These are phyloP conservation scores for Colius striatus DNA, from an alignment of 2,113 vertebrate genomes.

Conservation along the genomic window DNA sequence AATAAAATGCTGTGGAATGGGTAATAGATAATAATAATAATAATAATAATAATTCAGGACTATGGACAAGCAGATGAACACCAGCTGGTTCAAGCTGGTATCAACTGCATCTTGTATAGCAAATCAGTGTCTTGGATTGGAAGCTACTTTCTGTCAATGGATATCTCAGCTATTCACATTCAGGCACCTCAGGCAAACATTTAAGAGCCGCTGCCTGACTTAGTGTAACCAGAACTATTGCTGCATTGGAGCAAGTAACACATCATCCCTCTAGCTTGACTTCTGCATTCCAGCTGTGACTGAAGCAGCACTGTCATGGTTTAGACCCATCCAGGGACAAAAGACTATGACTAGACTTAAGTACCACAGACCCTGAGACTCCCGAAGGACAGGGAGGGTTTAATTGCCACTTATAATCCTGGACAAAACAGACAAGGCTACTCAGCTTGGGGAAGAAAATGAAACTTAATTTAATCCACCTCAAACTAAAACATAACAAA, in stretches of 20 bases:
- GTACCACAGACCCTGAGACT: too few relatives aligned
- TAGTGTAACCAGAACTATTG: neutral
- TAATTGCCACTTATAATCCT: too few relatives aligned
- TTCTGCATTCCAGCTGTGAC: neutral
- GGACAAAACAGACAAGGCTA: too few relatives aligned
- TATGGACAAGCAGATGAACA: neutral
- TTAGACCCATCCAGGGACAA: too few relatives aligned
- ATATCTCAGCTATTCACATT: neutral
- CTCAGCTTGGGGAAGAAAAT: too few relatives aligned
- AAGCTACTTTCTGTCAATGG: neutral
- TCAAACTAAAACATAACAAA: too few relatives aligned
- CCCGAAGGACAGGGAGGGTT: too few relatives aligned
- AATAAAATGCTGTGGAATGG: neutral
- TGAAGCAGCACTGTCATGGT: too few relatives aligned
- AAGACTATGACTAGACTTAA: too few relatives aligned
- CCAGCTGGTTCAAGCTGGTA: neutral
- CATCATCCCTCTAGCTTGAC: neutral
- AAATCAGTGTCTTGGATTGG: neutral
- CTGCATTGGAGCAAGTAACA: neutral
- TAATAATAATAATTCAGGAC: constrained; percentile 37
- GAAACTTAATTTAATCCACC: too few relatives aligned
- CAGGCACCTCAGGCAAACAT: neutral
- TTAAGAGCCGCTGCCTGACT: neutral
- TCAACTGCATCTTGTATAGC: neutral
- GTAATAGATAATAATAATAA: neutral